phyloP scores from a whole-genome alignment of 2,888 invertebrate genomes.

The Exephanes ischioxanthus region DNA sequence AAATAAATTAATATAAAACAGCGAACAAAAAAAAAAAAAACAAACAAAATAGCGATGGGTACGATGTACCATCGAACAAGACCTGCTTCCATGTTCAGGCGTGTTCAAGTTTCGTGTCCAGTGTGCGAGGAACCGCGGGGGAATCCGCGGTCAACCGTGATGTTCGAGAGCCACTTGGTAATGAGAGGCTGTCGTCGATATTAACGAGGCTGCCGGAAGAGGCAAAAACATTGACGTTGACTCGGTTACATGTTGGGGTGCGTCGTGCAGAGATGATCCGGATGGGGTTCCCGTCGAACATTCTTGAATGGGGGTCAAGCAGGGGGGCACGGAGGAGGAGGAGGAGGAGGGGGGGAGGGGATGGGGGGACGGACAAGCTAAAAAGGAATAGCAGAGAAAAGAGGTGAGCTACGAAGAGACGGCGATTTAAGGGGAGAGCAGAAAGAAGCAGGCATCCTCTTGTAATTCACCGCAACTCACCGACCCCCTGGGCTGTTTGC shows the following conservation, averaged over 20 bases:
- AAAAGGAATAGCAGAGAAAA: slow-evolving; percentile 8
- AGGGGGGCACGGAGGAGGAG: neutral
- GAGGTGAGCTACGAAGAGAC: slow-evolving; percentile 15
- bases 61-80: neutral
- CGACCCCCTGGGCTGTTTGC: slow-evolving; percentile 44
- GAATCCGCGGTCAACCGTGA: neutral
- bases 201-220: slow-evolving; percentile 52
- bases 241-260: slow-evolving; percentile 27
- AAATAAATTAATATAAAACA: neutral
- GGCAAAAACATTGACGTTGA: slow-evolving; percentile 46
- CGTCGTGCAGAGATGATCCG: neutral
- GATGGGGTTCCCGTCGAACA: slow-evolving; percentile 19
- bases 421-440: slow-evolving; percentile 24
- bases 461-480: slow-evolving; percentile 60
- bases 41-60: neutral
- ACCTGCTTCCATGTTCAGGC: no score
- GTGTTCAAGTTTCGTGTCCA: neutral
- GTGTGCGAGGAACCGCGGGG: neutral
- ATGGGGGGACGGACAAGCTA: neutral
- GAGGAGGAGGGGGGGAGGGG: no score
- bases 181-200: slow-evolving; percentile 53
- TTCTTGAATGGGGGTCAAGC: slow-evolving; percentile 1
- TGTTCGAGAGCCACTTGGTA: slow-evolving; percentile 27
- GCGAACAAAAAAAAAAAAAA: neutral
- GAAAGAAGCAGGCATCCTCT: slow-evolving; percentile 49